A percentile compares a stretch with the other conserved stretches of the same genome.
phyloP scores from a whole-genome alignment of 1,140 invertebrate species.

The Melipona quadrifasciata region DNA sequence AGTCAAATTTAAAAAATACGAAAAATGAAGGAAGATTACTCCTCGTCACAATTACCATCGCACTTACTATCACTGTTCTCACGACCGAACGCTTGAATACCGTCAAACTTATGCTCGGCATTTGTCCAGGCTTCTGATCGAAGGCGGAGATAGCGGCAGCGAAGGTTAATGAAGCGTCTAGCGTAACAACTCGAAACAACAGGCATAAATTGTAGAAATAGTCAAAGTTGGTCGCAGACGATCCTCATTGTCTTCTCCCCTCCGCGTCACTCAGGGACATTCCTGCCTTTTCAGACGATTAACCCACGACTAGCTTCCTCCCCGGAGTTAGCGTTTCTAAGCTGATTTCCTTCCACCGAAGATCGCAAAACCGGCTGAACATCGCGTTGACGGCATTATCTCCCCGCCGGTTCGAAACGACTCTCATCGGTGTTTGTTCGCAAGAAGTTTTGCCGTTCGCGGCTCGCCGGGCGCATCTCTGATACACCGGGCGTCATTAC shows the following conservation, averaged over 20 bases:
- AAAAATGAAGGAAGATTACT: background rate
- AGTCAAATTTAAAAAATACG: background rate
- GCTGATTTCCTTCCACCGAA: conserved; percentile 30
- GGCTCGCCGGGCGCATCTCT: background rate
- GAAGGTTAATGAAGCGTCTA: background rate
- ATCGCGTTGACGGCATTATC: conserved; percentile 30
- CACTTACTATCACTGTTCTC: too few species aligned
- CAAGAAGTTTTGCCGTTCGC: conserved; percentile 5
- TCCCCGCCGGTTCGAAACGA: conserved; percentile 14
- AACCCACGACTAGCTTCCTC: conserved; percentile 19
- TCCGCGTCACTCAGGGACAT: background rate
- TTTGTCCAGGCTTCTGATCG: background rate
- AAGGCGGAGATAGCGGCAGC: background rate
- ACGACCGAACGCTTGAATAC: background rate
- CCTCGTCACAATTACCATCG: background rate
- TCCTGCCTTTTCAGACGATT: conserved; percentile 44
- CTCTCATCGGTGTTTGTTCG: conserved; percentile 11
- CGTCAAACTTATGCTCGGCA: background rate
- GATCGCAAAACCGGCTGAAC: conserved; percentile 44
- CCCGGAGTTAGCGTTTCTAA: conserved; percentile 27
- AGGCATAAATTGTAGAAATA: background rate
- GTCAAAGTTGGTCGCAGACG: background rate
- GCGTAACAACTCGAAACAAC: background rate
- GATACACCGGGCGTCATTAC: conserved; percentile 4
- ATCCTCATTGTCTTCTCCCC: background rate